A percentile compares a stretch with the other conserved stretches of the same genome.
Conservation (phyloP, 1,140 invertebrate genomes). For the Bombus polaris region DNA sequence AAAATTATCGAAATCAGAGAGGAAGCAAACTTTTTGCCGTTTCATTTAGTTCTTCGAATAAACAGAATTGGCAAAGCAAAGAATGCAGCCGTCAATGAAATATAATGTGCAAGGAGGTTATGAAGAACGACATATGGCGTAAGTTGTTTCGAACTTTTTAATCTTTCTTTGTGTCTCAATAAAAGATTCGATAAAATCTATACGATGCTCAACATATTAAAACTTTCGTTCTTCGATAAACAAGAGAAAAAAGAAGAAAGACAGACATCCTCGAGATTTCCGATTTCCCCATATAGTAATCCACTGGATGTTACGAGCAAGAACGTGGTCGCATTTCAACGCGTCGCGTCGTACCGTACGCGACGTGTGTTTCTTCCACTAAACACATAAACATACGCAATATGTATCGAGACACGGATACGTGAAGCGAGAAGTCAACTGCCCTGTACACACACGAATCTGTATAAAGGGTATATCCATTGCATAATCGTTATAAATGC, state of each 20-base stretch:
- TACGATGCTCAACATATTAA: background rate
- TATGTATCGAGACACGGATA: background rate
- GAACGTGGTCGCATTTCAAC: conserved; percentile 11
- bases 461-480: background rate
- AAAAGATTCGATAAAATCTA: background rate
- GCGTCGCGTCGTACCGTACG: background rate
- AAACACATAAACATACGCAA: background rate
- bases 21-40: no score
- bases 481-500: conserved; percentile 31
- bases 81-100: background rate
- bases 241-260: background rate
- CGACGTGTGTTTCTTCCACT: background rate
- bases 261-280: background rate
- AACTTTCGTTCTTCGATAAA: background rate
- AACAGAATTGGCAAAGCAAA: background rate
- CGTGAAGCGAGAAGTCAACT: background rate
- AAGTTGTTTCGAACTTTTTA: background rate
- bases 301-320: background rate
- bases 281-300: conserved; percentile 10
- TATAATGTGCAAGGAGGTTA: background rate
- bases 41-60: background rate
- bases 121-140: background rate
- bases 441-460: background rate
- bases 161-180: background rate
- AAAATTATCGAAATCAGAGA: no score